Evolutionary conservation across 2,888 invertebrate genomes (phyloP).

Genomic region (Limnephilus lunatus): DNA sequence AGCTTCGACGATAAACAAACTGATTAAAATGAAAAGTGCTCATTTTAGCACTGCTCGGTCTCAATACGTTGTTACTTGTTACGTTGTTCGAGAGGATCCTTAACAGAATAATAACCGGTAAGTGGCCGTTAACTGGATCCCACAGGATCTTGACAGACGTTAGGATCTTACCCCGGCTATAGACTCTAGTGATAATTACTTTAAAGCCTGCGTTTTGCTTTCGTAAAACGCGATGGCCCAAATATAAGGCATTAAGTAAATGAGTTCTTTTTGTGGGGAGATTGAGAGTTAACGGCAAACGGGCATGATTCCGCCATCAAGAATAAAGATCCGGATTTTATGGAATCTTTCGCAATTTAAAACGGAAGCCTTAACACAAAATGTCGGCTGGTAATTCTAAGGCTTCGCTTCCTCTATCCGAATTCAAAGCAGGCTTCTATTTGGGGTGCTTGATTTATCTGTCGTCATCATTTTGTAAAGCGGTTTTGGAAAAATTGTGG

Average conservation of each 20-base stretch:
- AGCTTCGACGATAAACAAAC: slow-evolving; percentile 12
- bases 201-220: slow-evolving; percentile 2
- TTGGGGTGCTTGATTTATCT: neutral
- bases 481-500: neutral
- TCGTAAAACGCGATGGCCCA: neutral
- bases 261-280: neutral
- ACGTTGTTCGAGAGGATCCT: neutral
- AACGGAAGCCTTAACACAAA: slow-evolving; percentile 1
- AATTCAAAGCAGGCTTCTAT: neutral
- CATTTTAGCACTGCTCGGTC: neutral
- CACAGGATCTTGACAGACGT: neutral
- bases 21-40: slow-evolving; percentile 23
- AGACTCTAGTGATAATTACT: neutral
- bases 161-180: neutral
- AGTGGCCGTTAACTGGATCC: slow-evolving; percentile 18
- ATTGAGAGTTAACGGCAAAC: neutral
- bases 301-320: slow-evolving; percentile 16
- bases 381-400: neutral
- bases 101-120: neutral
- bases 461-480: neutral
- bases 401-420: neutral
- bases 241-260: slow-evolving; percentile 16
- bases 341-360: neutral
- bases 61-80: neutral
- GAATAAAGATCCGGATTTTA: neutral